These are phyloP conservation scores for Mythimna pallens DNA, from an alignment of 2,888 invertebrate species.

Conservation along the genomic window DNA sequence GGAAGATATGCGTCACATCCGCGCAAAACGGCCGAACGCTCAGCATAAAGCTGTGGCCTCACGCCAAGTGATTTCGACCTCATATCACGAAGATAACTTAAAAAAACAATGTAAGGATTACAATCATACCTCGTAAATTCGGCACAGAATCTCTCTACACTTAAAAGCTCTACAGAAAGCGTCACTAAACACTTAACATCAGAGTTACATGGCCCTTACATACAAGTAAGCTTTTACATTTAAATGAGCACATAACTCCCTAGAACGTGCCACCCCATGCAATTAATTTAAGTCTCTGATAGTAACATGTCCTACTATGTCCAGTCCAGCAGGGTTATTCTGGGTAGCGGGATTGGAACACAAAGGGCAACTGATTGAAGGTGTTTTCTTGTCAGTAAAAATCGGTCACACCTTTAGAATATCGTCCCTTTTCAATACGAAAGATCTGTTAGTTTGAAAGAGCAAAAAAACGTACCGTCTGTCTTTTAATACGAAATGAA, in stretches of 20 bases:
- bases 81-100: too few species aligned
- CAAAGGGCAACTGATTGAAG: too few species aligned
- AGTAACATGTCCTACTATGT: slow-evolving; percentile 41
- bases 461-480: neutral
- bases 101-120: too few species aligned
- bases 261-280: slow-evolving; percentile 36
- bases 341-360: neutral
- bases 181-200: slow-evolving; percentile 14
- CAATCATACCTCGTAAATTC: slow-evolving; percentile 6
- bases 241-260: slow-evolving; percentile 49
- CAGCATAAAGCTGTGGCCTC: too few species aligned
- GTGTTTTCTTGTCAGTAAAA: too few species aligned
- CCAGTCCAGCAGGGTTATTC: slow-evolving; percentile 33
- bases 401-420: neutral
- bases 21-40: too few species aligned
- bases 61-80: too few species aligned
- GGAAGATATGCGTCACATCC: too few species aligned
- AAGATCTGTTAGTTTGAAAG: too few species aligned
- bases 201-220: slow-evolving; percentile 33
- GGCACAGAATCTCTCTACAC: neutral
- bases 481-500: too few species aligned
- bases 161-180: slow-evolving; percentile 3
- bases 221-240: slow-evolving; percentile 37
- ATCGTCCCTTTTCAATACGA: neutral
- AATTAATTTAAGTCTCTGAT: slow-evolving; percentile 53